These are phyloP conservation scores for Pseudachorutes palmiensis DNA, from an alignment of 1,140 invertebrate genomes.

Conservation along the genomic window DNA sequence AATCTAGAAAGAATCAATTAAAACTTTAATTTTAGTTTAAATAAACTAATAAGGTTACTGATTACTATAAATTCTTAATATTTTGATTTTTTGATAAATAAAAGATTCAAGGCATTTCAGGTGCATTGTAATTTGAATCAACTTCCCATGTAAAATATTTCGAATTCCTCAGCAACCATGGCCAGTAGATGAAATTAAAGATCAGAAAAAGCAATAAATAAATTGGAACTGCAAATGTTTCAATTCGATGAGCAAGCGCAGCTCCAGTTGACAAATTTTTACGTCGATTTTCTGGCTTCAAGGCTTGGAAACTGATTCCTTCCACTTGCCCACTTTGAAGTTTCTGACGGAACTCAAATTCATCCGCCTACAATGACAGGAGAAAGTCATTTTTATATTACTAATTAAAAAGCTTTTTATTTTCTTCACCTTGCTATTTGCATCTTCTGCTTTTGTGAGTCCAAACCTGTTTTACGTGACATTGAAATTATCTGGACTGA, in stretches of 20 bases:
- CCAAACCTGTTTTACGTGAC: constrained; percentile 2
- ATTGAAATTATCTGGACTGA: too few relatives aligned
- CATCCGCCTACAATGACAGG: too few relatives aligned
- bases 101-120: too few relatives aligned
- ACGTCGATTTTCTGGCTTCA: not conserved
- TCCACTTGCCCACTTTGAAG: not conserved
- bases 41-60: too few relatives aligned
- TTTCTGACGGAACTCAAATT: constrained; percentile 2
- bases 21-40: too few relatives aligned
- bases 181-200: constrained; percentile 29
- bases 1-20: too few relatives aligned
- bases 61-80: too few relatives aligned
- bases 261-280: not conserved
- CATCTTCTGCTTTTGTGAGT: constrained; percentile 5
- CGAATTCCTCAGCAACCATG: constrained; percentile 23
- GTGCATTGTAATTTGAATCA: too few relatives aligned
- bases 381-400: not conserved
- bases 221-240: constrained; percentile 19
- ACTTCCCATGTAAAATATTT: too few relatives aligned
- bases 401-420: too few relatives aligned
- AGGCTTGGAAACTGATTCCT: too few relatives aligned
- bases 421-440: not conserved
- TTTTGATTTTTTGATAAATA: too few relatives aligned
- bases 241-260: not conserved
- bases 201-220: constrained; percentile 20